Conservation (phyloP, 1,140 invertebrate species). For the Orius laevigatus region DNA sequence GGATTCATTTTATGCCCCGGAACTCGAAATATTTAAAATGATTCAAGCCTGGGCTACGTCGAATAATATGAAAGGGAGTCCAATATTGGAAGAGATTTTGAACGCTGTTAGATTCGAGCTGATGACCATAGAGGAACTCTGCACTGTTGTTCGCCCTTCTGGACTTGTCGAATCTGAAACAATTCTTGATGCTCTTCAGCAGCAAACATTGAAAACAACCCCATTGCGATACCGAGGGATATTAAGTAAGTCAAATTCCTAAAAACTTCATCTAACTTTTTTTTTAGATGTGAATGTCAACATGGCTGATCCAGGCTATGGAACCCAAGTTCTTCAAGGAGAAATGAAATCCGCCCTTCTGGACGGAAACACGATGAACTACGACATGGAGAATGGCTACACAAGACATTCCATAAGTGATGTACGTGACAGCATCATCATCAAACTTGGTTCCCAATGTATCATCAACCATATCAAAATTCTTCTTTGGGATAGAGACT, state of each 20-base stretch:
- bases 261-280: slow-evolving; percentile 14
- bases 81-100: slow-evolving; percentile 19
- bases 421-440: slow-evolving; percentile 61
- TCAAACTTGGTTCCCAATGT: slow-evolving; percentile 70
- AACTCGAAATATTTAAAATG: slow-evolving; percentile 87
- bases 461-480: slow-evolving; percentile 89
- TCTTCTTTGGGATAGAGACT: slow-evolving; percentile 87
- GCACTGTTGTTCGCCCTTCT: slow-evolving; percentile 73
- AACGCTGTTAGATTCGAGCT: slow-evolving; percentile 60
- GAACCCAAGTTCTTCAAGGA: slow-evolving; percentile 67
- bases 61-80: slow-evolving; percentile 31
- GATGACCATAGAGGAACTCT: slow-evolving; percentile 71
- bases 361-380: slow-evolving; percentile 71
- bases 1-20: slow-evolving; percentile 89
- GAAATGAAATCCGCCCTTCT: slow-evolving; percentile 74
- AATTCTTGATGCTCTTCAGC: slow-evolving; percentile 85
- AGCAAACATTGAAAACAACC: slow-evolving; percentile 57
- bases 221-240: slow-evolving; percentile 67
- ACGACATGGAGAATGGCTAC: slow-evolving; percentile 85
- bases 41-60: slow-evolving; percentile 70
- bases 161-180: slow-evolving; percentile 71
- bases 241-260: slow-evolving; percentile 36
- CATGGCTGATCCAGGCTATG: slow-evolving; percentile 58
- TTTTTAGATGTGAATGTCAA: slow-evolving; percentile 73
- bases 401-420: slow-evolving; percentile 86